Conservation (phyloP, 2,113 vertebrate genomes). For the Bostrychus sinensis region DNA sequence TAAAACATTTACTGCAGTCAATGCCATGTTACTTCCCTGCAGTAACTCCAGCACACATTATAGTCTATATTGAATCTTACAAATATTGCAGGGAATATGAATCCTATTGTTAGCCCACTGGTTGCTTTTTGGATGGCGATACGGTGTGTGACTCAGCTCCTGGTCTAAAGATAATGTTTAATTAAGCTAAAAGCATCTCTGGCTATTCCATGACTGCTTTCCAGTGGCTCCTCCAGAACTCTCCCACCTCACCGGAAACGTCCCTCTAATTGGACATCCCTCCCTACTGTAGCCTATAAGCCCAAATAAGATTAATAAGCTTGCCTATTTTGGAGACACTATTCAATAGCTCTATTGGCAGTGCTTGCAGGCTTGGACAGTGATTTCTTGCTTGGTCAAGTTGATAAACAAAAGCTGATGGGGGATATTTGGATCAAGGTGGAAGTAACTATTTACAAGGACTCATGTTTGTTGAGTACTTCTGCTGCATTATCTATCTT, state of each 20-base stretch:
- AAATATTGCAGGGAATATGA: slow-evolving; percentile 7
- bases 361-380: slow-evolving; percentile 26
- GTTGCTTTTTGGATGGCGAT: slow-evolving; percentile 39
- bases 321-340: slow-evolving; percentile 67
- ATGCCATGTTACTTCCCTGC: slow-evolving; percentile 24
- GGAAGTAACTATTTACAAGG: background rate
- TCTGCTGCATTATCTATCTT: background rate
- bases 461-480: background rate
- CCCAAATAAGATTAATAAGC: slow-evolving; percentile 81
- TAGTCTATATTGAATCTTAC: slow-evolving; percentile 17
- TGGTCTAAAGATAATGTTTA: slow-evolving; percentile 79
- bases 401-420: slow-evolving; percentile 73
- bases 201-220: slow-evolving; percentile 67
- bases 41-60: slow-evolving; percentile 8
- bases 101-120: slow-evolving; percentile 45
- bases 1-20: background rate
- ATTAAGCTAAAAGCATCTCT: slow-evolving; percentile 91
- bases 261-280: slow-evolving; percentile 77
- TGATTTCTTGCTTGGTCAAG: slow-evolving; percentile 68
- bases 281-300: slow-evolving; percentile 67
- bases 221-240: slow-evolving; percentile 75
- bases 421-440: slow-evolving; percentile 14
- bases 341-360: slow-evolving; percentile 69
- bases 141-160: slow-evolving; percentile 74
- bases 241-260: slow-evolving; percentile 58